Conservation (phyloP, 53 echinoderm and acorn worm species). For the Echinometra lucunter region DNA sequence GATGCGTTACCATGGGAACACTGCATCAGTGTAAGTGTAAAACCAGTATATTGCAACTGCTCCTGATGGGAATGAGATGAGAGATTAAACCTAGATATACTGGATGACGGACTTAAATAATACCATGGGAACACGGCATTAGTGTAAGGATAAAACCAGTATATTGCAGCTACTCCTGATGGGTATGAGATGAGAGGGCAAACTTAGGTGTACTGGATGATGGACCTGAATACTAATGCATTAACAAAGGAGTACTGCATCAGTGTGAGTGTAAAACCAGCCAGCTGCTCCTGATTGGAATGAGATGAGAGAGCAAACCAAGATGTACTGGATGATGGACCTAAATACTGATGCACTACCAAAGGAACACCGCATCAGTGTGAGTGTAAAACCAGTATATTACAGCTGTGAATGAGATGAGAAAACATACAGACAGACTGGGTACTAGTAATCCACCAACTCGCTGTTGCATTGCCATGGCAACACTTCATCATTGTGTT, state of each 20-base stretch:
- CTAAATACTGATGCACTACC: not conserved
- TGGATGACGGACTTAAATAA: not conserved
- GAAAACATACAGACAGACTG: not conserved
- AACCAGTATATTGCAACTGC: not conserved
- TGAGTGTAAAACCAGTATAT: no score
- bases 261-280: not conserved
- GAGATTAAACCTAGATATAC: not conserved
- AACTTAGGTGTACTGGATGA: constrained; percentile 71
- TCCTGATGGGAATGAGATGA: not conserved
- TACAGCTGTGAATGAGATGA: not conserved
- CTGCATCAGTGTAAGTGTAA: not conserved
- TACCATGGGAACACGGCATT: not conserved
- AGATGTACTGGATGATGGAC: not conserved
- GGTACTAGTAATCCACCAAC: constrained; percentile 95
- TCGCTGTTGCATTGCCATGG: constrained; percentile 73
- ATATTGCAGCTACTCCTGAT: not conserved
- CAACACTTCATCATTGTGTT: not conserved
- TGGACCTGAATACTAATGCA: constrained; percentile 89
- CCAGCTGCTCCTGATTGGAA: not conserved
- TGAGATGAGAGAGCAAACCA: not conserved
- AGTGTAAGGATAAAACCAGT: no score
- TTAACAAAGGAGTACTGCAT: not conserved
- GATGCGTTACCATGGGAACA: constrained; percentile 56
- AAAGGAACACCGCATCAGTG: not conserved
- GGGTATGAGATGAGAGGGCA: not conserved